Evolutionary conservation across 2,888 invertebrate genomes (phyloP).

Genomic region (Azorinus chamasolen): DNA sequence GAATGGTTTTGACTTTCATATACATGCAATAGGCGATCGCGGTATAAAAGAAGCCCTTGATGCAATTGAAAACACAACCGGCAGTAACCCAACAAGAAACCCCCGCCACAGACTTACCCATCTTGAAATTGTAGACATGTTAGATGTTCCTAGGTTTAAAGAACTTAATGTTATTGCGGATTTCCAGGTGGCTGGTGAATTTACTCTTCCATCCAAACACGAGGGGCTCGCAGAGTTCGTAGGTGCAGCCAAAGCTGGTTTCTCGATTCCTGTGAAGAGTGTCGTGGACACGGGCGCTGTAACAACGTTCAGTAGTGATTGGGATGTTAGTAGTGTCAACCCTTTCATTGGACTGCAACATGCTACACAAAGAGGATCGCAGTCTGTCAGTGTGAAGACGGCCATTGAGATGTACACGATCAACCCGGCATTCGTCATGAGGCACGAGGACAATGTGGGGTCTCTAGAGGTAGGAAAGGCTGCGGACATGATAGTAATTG

Average conservation of each 20-base stretch:
- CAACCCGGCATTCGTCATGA: slow-evolving; percentile 21
- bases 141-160: slow-evolving; percentile 17
- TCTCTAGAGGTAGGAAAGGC: neutral
- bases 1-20: slow-evolving; percentile 50
- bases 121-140: no score
- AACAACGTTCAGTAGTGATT: slow-evolving; percentile 57
- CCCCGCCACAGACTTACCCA: no score
- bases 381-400: slow-evolving; percentile 9
- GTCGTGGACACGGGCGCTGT: slow-evolving; percentile 32
- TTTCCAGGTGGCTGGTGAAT: slow-evolving; percentile 56
- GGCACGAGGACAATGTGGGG: slow-evolving; percentile 18
- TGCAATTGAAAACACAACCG: slow-evolving; percentile 35
- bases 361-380: slow-evolving; percentile 14
- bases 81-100: no score
- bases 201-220: slow-evolving; percentile 18
- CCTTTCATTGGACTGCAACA: slow-evolving; percentile 44
- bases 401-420: slow-evolving; percentile 20
- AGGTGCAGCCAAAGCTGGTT: neutral
- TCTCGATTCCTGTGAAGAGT: slow-evolving; percentile 38
- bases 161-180: slow-evolving; percentile 50
- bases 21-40: slow-evolving; percentile 59
- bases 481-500: neutral
- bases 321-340: slow-evolving; percentile 58
- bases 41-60: slow-evolving; percentile 46
- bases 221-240: slow-evolving; percentile 27